Conservation (phyloP, 2,888 invertebrate genomes). For the Halictus ligatus region DNA sequence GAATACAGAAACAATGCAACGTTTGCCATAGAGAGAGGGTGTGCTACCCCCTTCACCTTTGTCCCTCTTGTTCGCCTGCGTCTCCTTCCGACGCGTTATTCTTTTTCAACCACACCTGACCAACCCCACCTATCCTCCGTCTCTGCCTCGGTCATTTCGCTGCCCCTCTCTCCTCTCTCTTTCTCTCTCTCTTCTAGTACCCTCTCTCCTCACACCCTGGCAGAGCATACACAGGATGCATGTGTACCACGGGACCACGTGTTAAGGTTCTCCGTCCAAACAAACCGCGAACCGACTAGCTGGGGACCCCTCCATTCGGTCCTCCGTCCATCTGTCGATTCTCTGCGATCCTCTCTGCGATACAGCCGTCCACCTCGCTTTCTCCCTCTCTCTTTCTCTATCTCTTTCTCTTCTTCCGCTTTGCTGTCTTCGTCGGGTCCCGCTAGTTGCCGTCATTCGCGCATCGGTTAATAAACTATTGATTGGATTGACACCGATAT, state of each 20-base stretch:
- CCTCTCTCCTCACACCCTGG: slow-evolving; percentile 44
- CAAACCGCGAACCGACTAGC: slow-evolving; percentile 66
- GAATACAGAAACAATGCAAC: slow-evolving; percentile 66
- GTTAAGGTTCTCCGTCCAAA: slow-evolving; percentile 76
- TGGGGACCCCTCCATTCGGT: slow-evolving; percentile 13
- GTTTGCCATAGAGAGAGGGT: slow-evolving; percentile 31
- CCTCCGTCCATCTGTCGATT: slow-evolving; percentile 64
- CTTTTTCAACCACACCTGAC: slow-evolving; percentile 58
- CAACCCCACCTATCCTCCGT: slow-evolving; percentile 28
- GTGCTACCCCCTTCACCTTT: slow-evolving; percentile 23
- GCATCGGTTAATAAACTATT: slow-evolving; percentile 83
- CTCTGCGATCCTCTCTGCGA: slow-evolving; percentile 61
- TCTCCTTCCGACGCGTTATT: slow-evolving; percentile 59
- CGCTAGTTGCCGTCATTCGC: slow-evolving; percentile 73
- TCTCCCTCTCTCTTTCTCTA: neutral
- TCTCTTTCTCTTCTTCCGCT: slow-evolving; percentile 43
- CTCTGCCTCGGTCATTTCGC: slow-evolving; percentile 42
- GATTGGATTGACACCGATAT: slow-evolving; percentile 83
- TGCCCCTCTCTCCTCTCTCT: slow-evolving; percentile 1
- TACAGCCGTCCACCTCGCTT: slow-evolving; percentile 45
- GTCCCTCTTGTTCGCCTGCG: slow-evolving; percentile 43
- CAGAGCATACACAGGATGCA: slow-evolving; percentile 62
- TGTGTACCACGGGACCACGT: slow-evolving; percentile 74
- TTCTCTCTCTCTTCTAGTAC: neutral
- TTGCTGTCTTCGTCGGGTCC: slow-evolving; percentile 33